phyloP scores from a whole-genome alignment of 1,140 invertebrate genomes.

The Atta texana region DNA sequence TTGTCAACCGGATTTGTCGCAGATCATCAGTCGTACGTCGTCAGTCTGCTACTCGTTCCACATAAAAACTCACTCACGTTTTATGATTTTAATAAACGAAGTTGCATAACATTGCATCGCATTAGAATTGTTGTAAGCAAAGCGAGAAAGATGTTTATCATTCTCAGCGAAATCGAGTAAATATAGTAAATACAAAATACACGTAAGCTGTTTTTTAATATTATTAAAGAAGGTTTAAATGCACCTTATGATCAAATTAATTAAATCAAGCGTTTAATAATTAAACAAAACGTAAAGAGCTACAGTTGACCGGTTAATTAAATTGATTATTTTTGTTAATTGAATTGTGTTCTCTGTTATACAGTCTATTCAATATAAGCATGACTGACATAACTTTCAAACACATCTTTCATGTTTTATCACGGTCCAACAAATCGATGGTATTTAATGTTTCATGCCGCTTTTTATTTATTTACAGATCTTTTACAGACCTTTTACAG shows the following conservation, averaged over 20 bases:
- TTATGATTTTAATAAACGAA: neutral
- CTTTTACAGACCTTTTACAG: no score
- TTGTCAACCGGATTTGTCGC: constrained; percentile 73
- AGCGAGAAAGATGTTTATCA: neutral
- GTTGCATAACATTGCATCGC: constrained; percentile 17
- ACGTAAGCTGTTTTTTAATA: neutral
- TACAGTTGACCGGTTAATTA: neutral
- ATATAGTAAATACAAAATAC: neutral
- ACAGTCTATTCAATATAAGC: no score
- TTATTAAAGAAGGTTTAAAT: neutral
- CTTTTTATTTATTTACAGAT: no score
- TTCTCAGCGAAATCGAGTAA: neutral
- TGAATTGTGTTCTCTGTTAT: neutral
- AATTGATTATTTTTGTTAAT: constrained; percentile 3
- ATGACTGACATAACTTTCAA: no score
- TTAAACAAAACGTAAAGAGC: neutral
- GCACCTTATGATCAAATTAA: neutral
- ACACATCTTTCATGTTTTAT: no score
- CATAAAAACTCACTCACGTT: neutral
- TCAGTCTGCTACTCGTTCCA: neutral
- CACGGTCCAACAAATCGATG: no score
- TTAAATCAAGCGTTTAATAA: constrained; percentile 1
- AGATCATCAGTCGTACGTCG: neutral
- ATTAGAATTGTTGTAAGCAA: neutral
- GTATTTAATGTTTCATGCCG: no score